These are phyloP conservation scores for Proctacanthus coquilletti DNA, from an alignment of 1,140 invertebrate genomes.

Conservation along the genomic window DNA sequence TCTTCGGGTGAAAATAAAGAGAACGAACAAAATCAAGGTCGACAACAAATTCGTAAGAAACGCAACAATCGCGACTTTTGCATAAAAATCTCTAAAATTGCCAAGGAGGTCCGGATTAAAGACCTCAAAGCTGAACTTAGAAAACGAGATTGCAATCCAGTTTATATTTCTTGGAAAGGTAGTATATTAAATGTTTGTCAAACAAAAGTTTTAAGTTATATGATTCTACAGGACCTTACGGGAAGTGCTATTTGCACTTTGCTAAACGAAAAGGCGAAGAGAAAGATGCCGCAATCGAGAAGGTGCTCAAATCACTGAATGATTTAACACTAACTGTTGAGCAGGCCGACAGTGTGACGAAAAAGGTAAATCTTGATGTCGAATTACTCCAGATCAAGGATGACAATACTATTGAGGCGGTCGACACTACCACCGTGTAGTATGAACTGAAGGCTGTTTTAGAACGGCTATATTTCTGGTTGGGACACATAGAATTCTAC, in stretches of 20 bases:
- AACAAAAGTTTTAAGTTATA: background rate
- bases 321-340: constrained; percentile 30
- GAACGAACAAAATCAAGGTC: constrained; percentile 21
- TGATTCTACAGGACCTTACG: constrained; percentile 30
- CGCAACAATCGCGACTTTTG: constrained; percentile 34
- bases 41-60: constrained; percentile 16
- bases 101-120: constrained; percentile 37
- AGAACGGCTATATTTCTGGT: constrained; percentile 17
- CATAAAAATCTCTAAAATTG: constrained; percentile 39
- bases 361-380: constrained; percentile 22
- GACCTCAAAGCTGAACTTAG: constrained; percentile 42
- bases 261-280: constrained; percentile 33
- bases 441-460: constrained; percentile 22
- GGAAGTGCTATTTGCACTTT: constrained; percentile 44
- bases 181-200: background rate
- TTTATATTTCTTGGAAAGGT: constrained; percentile 41
- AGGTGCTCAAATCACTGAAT: constrained; percentile 38
- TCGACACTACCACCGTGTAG: constrained; percentile 29
- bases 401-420: constrained; percentile 17
- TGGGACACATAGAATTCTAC: constrained; percentile 12
- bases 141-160: constrained; percentile 40
- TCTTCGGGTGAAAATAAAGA: constrained; percentile 23
- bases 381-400: constrained; percentile 20
- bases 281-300: constrained; percentile 33
- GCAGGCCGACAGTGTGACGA: constrained; percentile 13